Evolutionary conservation across 2,888 invertebrate genomes (phyloP), one percentile per base, ranked within the genome.

Genomic region (Gymnosoma rotundatum): DNA sequence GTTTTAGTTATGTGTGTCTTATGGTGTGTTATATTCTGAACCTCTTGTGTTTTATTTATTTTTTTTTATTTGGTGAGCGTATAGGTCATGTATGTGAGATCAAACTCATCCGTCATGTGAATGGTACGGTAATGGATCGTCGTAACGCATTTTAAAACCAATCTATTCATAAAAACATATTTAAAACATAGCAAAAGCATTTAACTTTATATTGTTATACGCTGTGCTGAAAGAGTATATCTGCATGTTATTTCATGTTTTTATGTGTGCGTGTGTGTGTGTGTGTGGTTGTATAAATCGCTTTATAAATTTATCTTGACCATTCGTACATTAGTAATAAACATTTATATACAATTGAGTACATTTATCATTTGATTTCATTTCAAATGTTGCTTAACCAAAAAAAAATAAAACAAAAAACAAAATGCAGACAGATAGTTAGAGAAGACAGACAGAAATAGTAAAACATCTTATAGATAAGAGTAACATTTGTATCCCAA

Each of bases 81-180:
- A 64, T 88, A 88, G 90, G 90, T 90, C 90, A 90, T 88, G 87
- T 88, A 91, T 90, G 89, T 88, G 90, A 91, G 91, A 91, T 90
- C 90, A 90, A 91, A 90, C 90, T 88, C 90, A 90, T 90, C 91
- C 91, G 90, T 90, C 90, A 91, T 91, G 88, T 88, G 88, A 61
- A 76, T 76, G 66, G 72, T 81, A 81, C 73, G 81, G 84, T 84
- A 84, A 84, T 84, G 84, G 84, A 84, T 84, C 81, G 84, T 84
- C 81, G 84, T 84, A 84, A 84, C 84, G 84, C 84, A 84, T 84
- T 84, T 84, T 81, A 78, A 84, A 84, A 74, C 84, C 84, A 84
- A 84, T 84, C 84, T 84, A 84, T 84, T 84, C 84, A 66, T 79
- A 83, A 70, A 25, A 66, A 20, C 36, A 66, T 74, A 60, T 70